These are phyloP conservation scores for Grallaria varia DNA, from an alignment of 2,113 vertebrate species.

Conservation along the genomic window DNA sequence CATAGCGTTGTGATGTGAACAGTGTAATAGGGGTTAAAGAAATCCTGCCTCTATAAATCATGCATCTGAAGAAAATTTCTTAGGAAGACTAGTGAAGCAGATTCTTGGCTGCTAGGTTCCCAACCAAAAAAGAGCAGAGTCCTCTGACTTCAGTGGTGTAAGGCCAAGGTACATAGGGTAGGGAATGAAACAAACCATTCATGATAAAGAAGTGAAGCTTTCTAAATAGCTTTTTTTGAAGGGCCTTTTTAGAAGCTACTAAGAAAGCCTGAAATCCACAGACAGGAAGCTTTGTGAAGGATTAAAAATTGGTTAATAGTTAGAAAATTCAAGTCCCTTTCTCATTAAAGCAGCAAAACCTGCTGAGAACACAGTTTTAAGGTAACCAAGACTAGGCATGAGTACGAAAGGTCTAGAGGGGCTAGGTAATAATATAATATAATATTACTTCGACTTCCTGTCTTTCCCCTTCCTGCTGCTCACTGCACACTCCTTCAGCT, in stretches of 20 bases:
- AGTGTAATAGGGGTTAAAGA: not conserved
- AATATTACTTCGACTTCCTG: not conserved
- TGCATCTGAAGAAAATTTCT: not conserved
- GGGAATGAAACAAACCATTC: not conserved
- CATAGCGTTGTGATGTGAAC: not conserved
- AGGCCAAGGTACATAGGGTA: not conserved
- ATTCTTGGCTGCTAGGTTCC: not conserved
- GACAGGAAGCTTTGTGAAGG: not conserved
- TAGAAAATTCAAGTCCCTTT: not conserved
- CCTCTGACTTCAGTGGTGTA: not conserved
- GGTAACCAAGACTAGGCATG: not conserved
- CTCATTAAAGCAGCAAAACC: not conserved
- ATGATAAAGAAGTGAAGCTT: not conserved
- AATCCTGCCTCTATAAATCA: not conserved
- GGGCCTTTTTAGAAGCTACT: not conserved
- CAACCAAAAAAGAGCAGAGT: not conserved
- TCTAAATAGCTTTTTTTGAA: not conserved
- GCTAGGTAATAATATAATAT: not conserved
- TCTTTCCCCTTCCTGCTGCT: not conserved
- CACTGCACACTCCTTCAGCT: not conserved
- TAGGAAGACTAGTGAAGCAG: not conserved
- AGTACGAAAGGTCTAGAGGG: not conserved
- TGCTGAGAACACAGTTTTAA: not conserved
- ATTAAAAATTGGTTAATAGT: not conserved
- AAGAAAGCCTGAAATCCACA: not conserved